Percentiles rank a stretch among this genome's conserved stretches.
phyloP scores from a whole-genome alignment of 2,888 invertebrate species.

The Caradrina kadenii region DNA sequence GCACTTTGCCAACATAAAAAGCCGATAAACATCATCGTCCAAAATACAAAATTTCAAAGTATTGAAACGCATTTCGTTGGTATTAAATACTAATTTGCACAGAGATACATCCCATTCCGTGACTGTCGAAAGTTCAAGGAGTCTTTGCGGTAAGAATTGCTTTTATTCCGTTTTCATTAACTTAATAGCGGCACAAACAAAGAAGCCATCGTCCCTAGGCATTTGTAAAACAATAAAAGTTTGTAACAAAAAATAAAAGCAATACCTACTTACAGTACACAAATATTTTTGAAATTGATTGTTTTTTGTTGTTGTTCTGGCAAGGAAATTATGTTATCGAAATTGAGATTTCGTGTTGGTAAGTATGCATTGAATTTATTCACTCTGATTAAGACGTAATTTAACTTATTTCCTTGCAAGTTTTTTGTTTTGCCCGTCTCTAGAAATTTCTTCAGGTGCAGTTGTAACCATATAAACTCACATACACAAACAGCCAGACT shows the following conservation, averaged over 20 bases:
- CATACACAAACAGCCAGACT: no score
- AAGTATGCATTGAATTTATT: background rate
- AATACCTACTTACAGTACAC: background rate
- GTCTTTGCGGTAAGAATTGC: slow-evolving; percentile 67
- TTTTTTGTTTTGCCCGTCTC: no score
- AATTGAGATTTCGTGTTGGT: background rate
- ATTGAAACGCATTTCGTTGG: slow-evolving; percentile 34
- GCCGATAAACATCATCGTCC: background rate
- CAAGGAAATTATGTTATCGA: background rate
- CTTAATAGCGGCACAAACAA: slow-evolving; percentile 62
- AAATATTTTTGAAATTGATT: slow-evolving; percentile 34
- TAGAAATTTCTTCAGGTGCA: no score
- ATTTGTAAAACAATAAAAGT: slow-evolving; percentile 56
- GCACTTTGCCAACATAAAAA: slow-evolving; percentile 21
- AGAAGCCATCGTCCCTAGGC: slow-evolving; percentile 45
- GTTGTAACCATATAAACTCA: no score
- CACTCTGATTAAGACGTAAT: background rate
- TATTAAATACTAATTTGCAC: slow-evolving; percentile 68
- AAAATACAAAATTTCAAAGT: slow-evolving; percentile 22
- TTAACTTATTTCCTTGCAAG: background rate
- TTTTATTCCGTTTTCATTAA: slow-evolving; percentile 74
- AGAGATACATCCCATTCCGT: slow-evolving; percentile 71
- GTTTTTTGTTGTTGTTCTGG: slow-evolving; percentile 22
- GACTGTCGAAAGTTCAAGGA: slow-evolving; percentile 82
- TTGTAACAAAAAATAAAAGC: slow-evolving; percentile 44